Percentiles rank a stretch among this genome's conserved stretches.
These are phyloP conservation scores for Xenopus petersii DNA, from an alignment of 2,797 vertebrate genomes.

Conservation along the genomic window DNA sequence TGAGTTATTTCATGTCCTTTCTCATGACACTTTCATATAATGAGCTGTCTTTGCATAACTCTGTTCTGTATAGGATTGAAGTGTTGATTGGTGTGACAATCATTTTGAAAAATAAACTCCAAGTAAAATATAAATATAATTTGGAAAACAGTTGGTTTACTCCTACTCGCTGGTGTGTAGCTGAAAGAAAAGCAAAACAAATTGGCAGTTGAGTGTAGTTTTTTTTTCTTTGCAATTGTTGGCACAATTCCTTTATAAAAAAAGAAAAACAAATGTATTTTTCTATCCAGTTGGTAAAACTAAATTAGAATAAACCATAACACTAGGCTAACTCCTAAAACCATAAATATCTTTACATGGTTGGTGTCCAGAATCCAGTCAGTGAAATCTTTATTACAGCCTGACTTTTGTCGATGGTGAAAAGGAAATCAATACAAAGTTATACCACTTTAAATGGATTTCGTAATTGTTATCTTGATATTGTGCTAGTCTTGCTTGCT, in stretches of 20 bases:
- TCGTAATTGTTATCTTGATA: too few relatives aligned
- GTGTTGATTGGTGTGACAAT: too few relatives aligned
- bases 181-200: constrained; percentile 12
- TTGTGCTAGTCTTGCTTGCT: too few relatives aligned
- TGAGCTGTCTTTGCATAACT: too few relatives aligned
- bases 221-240: constrained; percentile 8
- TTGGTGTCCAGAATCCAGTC: too few relatives aligned
- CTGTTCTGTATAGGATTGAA: too few relatives aligned
- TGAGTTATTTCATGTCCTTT: too few relatives aligned
- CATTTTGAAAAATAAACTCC: background rate
- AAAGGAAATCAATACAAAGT: too few relatives aligned
- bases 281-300: constrained; percentile 3
- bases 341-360: background rate
- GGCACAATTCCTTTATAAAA: constrained; percentile 9
- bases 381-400: too few relatives aligned
- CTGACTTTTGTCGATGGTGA: too few relatives aligned
- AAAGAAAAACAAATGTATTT: constrained; percentile 12
- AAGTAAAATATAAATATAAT: constrained; percentile 15
- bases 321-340: background rate
- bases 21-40: too few relatives aligned
- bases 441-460: too few relatives aligned
- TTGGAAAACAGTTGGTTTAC: constrained; percentile 16
- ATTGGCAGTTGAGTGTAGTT: constrained; percentile 1
- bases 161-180: background rate
- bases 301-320: constrained; percentile 1